Evolutionary conservation across 2,888 invertebrate genomes (phyloP).

Genomic region (Halictus quadricinctus): DNA sequence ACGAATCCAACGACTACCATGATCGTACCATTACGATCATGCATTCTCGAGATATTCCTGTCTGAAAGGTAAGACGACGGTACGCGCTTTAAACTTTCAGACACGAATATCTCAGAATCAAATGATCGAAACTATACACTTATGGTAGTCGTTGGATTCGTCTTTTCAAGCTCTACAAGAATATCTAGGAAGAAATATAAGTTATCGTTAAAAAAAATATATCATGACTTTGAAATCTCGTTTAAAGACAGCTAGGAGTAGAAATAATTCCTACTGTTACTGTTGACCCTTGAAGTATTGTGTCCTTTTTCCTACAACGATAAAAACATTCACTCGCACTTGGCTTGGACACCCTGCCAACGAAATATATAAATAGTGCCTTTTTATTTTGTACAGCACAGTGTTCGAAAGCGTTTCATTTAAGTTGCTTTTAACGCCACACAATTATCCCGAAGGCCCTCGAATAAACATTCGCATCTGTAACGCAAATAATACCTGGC

Average conservation of each 20-base stretch:
- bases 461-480: constrained; percentile 1
- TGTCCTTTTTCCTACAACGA: too few relatives aligned
- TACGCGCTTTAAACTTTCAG: neutral
- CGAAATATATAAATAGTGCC: too few relatives aligned
- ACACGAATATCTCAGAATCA: neutral
- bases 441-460: neutral
- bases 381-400: neutral
- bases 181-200: neutral
- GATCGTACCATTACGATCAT: neutral
- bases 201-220: too few relatives aligned
- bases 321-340: too few relatives aligned
- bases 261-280: too few relatives aligned
- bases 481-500: constrained; percentile 23
- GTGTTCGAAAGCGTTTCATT: neutral
- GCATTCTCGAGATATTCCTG: neutral
- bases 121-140: neutral
- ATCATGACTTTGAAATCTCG: too few relatives aligned
- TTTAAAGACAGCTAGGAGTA: too few relatives aligned
- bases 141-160: neutral
- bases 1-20: neutral
- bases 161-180: neutral
- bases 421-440: neutral
- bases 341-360: too few relatives aligned
- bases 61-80: neutral
- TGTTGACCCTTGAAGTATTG: too few relatives aligned